Percentiles rank a stretch among this genome's conserved stretches.
Evolutionary conservation across 2,888 invertebrate species (phyloP).

Genomic region (Phrixothrix hirtus): DNA sequence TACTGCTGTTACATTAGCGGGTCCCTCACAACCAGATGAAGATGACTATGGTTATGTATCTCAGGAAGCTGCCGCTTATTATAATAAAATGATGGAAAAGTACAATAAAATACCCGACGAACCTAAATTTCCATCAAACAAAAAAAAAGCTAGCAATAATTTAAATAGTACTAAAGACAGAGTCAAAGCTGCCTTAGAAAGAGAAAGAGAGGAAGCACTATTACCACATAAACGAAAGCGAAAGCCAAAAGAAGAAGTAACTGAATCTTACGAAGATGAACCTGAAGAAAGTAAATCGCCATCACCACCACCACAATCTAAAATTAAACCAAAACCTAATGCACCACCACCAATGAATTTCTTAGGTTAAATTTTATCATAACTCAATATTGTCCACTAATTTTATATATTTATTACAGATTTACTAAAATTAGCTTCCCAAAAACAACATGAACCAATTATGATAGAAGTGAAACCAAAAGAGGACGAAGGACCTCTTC

Average conservation of each 20-base stretch:
- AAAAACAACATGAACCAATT: conserved; percentile 81
- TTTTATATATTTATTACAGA: conserved; percentile 55
- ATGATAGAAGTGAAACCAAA: conserved; percentile 61
- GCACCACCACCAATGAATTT: conserved; percentile 79
- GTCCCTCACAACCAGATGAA: conserved; percentile 81
- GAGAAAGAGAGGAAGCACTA: conserved; percentile 73
- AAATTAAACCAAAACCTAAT: conserved; percentile 63
- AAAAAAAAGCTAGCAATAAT: conserved; percentile 60
- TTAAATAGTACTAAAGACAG: conserved; percentile 70
- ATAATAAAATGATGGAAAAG: conserved; percentile 84
- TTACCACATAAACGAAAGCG: conserved; percentile 68
- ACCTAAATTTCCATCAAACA: conserved; percentile 66
- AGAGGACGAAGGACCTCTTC: conserved; percentile 66
- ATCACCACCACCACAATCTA: no score
- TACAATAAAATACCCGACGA: conserved; percentile 74
- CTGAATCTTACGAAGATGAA: conserved; percentile 10
- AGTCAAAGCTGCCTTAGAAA: conserved; percentile 74
- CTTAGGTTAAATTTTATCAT: conserved; percentile 51
- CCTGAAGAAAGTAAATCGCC: conserved; percentile 44
- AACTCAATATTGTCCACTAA: neutral
- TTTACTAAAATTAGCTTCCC: conserved; percentile 78
- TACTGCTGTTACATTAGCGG: conserved; percentile 73
- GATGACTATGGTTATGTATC: conserved; percentile 92
- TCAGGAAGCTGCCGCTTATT: conserved; percentile 77
- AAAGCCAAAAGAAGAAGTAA: conserved; percentile 48